These are phyloP conservation scores for Erinaceus europaeus DNA, from an alignment of 2,113 vertebrate genomes.

Conservation along the genomic window DNA sequence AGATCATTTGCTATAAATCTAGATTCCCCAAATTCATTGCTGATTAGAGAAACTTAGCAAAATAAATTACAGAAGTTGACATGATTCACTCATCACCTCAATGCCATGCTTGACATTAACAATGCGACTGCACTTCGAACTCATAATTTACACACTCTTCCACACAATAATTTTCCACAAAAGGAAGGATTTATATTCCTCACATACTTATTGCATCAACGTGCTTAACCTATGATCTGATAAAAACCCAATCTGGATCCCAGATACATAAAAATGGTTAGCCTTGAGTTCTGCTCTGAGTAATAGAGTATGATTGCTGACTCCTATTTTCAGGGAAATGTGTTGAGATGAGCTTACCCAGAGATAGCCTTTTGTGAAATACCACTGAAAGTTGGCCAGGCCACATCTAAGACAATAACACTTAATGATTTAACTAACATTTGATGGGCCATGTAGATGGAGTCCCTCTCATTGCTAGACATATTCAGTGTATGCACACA, in stretches of 20 bases:
- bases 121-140: constrained; percentile 68
- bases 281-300: background rate
- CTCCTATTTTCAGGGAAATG: background rate
- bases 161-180: constrained; percentile 74
- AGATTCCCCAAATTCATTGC: constrained; percentile 72
- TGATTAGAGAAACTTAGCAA: constrained; percentile 75
- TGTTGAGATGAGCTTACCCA: background rate
- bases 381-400: background rate
- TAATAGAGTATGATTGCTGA: background rate
- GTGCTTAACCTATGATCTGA: constrained; percentile 75
- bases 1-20: constrained; percentile 73
- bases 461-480: background rate
- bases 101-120: constrained; percentile 75
- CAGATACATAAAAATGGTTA: constrained; percentile 44
- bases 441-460: background rate
- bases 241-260: constrained; percentile 61
- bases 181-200: constrained; percentile 75
- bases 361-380: background rate
- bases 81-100: constrained; percentile 73
- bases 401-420: background rate
- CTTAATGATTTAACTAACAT: background rate
- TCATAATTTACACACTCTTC: constrained; percentile 78
- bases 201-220: constrained; percentile 74
- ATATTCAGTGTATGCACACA: background rate
- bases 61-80: constrained; percentile 76